These are phyloP conservation scores for Leptinotarsa texana DNA, from an alignment of 1,140 invertebrate species.

Conservation along the genomic window DNA sequence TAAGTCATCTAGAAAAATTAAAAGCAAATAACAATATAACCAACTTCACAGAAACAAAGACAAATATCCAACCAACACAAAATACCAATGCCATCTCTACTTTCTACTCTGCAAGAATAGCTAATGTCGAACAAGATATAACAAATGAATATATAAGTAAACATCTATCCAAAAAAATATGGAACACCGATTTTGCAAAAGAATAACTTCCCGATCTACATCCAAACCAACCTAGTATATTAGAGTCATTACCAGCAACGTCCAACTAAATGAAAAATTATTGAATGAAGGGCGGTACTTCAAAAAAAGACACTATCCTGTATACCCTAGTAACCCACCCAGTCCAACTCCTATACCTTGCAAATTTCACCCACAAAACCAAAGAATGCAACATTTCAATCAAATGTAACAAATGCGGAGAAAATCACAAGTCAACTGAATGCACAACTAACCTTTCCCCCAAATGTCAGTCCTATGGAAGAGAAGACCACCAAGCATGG, in stretches of 20 bases:
- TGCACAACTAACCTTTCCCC: constrained; percentile 10
- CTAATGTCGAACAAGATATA: background rate
- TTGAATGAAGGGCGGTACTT: constrained; percentile 21
- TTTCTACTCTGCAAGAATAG: background rate
- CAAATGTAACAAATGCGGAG: constrained; percentile 14
- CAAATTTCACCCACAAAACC: constrained; percentile 21
- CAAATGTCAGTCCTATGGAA: constrained; percentile 27
- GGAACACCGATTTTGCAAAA: too few relatives aligned
- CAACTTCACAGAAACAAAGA: background rate
- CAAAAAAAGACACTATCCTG: constrained; percentile 23
- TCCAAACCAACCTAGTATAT: constrained; percentile 13
- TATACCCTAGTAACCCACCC: constrained; percentile 9
- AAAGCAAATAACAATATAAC: background rate
- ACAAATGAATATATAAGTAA: background rate
- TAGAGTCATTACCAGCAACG: constrained; percentile 11
- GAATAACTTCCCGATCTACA: too few relatives aligned
- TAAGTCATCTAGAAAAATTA: background rate
- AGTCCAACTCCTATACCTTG: background rate
- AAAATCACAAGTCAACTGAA: constrained; percentile 3
- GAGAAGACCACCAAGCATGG: constrained; percentile 22
- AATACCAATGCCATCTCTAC: background rate
- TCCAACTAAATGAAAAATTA: constrained; percentile 11
- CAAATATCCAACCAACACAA: background rate
- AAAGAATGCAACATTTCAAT: background rate
- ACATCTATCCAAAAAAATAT: too few relatives aligned